Conservation (phyloP, 2,113 vertebrate genomes). For the Piprites chloris region DNA sequence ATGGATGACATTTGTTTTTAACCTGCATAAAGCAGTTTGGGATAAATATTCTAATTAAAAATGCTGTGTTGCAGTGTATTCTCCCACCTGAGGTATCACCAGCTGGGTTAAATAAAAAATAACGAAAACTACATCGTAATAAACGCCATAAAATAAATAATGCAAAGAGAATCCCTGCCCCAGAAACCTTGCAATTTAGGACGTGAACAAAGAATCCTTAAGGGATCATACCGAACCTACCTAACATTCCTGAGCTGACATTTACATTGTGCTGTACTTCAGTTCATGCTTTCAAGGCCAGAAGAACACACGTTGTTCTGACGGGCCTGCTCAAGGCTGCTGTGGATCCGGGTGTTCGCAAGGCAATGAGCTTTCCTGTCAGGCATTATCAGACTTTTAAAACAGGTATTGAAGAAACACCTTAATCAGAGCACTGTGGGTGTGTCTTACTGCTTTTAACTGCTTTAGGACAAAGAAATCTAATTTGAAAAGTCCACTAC, state of each 20-base stretch:
- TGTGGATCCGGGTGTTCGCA: neutral
- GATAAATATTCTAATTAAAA: neutral
- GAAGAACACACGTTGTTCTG: neutral
- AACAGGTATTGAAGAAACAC: neutral
- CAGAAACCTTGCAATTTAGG: constrained; percentile 58
- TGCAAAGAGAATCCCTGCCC: constrained; percentile 24
- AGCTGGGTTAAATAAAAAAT: neutral
- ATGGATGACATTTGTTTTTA: neutral
- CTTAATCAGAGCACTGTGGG: neutral
- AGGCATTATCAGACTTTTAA: neutral
- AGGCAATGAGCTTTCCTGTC: neutral
- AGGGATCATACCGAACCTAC: constrained; percentile 30
- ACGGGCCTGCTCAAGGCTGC: neutral
- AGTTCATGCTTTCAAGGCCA: neutral
- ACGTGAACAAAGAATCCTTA: constrained; percentile 23
- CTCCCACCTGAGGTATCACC: neutral
- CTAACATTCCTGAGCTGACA: neutral
- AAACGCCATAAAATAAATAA: constrained; percentile 43
- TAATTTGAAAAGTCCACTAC: neutral
- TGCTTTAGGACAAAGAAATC: neutral
- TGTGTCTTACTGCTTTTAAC: neutral
- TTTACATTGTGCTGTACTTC: constrained; percentile 12
- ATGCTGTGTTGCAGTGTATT: neutral
- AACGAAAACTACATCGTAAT: neutral
- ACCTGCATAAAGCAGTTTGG: neutral